Conservation (phyloP, 2,113 vertebrate genomes). For the Pteruthius melanotis region DNA sequence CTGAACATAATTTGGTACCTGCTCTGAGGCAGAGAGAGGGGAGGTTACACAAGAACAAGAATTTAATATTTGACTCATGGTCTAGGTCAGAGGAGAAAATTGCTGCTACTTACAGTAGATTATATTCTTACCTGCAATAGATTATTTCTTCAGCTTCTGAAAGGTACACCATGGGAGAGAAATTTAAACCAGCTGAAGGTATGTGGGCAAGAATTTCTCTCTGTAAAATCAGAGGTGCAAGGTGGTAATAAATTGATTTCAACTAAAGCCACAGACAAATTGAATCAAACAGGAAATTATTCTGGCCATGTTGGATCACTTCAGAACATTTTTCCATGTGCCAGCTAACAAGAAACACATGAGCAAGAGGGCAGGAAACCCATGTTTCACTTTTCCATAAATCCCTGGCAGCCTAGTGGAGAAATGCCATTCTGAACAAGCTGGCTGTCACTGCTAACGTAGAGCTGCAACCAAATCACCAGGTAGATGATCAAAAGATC, state of each 20-base stretch:
- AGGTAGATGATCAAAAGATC: background rate
- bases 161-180: background rate
- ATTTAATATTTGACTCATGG: background rate
- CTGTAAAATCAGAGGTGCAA: background rate
- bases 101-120: background rate
- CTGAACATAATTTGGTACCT: background rate
- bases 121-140: background rate
- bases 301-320: background rate
- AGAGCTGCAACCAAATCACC: background rate
- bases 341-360: background rate
- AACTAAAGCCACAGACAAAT: background rate
- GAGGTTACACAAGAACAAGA: background rate
- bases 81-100: background rate
- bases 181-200: background rate
- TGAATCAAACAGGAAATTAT: background rate
- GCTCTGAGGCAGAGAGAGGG: background rate
- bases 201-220: background rate
- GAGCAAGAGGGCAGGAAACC: background rate
- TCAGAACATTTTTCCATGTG: background rate
- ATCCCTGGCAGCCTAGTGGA: background rate
- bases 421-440: background rate
- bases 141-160: background rate
- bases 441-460: fast-evolving
- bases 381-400: background rate
- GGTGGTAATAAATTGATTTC: background rate